Evolutionary conservation across 2,797 vertebrate genomes (phyloP).

Genomic region (Mareca strepera): DNA sequence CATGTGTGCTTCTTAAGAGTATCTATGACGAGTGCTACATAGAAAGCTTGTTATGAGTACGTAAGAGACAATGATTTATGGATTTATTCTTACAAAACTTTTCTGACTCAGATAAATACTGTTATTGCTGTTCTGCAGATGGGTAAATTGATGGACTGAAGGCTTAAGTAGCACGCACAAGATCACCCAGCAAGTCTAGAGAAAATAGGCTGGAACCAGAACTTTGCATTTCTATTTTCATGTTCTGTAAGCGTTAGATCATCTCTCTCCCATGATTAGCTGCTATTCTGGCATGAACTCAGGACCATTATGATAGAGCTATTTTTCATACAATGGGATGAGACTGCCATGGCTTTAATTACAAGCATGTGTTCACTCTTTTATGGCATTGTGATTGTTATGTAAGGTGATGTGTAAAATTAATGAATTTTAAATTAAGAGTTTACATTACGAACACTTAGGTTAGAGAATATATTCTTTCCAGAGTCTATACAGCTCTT

Average conservation of each 20-base stretch:
- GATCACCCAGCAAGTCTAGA: conserved; percentile 62
- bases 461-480: conserved; percentile 1
- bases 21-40: background rate
- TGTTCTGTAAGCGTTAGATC: conserved; percentile 72
- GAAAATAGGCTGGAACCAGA: conserved; percentile 39
- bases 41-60: conserved; percentile 27
- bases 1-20: background rate
- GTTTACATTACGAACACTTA: conserved; percentile 39
- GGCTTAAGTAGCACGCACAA: conserved; percentile 38
- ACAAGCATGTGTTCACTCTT: conserved; percentile 66
- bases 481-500: background rate
- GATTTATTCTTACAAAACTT: conserved; percentile 50
- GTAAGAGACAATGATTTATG: conserved; percentile 51
- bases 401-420: conserved; percentile 67
- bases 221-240: conserved; percentile 51
- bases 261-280: conserved; percentile 73
- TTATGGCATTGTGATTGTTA: conserved; percentile 61
- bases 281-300: conserved; percentile 65
- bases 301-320: conserved; percentile 69
- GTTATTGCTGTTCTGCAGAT: background rate
- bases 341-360: conserved; percentile 68
- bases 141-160: background rate
- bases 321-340: conserved; percentile 73
- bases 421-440: conserved; percentile 58
- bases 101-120: conserved; percentile 52